Evolutionary conservation across 2,888 invertebrate species (phyloP), one percentile per base, ranked within the genome.

Genomic region (Teleiodes luculella): DNA sequence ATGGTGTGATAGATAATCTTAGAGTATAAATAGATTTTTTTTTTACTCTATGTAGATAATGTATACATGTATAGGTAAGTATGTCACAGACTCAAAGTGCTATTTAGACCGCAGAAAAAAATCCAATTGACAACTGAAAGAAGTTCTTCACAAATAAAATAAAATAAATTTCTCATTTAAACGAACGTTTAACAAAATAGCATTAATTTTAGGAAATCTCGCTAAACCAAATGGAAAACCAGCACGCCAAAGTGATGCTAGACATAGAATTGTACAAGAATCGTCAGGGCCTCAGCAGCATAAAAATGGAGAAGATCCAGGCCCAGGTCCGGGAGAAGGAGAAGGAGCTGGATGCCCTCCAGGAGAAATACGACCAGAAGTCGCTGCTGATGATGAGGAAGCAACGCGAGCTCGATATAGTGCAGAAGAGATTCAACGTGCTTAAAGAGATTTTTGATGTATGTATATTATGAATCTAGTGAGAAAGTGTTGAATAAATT

Each of bases 181-280:
- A n/a, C n/a, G n/a, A n/a, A n/a, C n/a, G n/a, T n/a, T n/a, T n/a
- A n/a, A n/a, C n/a, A n/a, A n/a, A n/a, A n/a, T n/a, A n/a, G n/a
- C 6, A 3, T 24, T 24, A 24, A 24, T 24, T 6, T 6, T 70
- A 91, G 85, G 93, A 93, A 80, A 82, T 92, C 56, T 65, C 81
- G 3, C 65, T 92, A 41, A 82, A 83, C 55, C 73, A 87, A 52
- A 81, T 89, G 62, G 93, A 93, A 72, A 92, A 92, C 62, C 82
- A 87, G 35, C 91, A 91, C 62, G 92, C 92, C 0, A 91, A 90
- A 59, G 72, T 90, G 54, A 75, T 91, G 71, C 80, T 88, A 60
- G 93, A 93, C 68, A 91, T 91, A 53, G 94, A 93, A 66, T 88
- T 85, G 59, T 86, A 84, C 55, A 79, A 76, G 56, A 89, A 66